phyloP scores from a whole-genome alignment of 2,113 vertebrate species.

The Dolichotis patagonum region DNA sequence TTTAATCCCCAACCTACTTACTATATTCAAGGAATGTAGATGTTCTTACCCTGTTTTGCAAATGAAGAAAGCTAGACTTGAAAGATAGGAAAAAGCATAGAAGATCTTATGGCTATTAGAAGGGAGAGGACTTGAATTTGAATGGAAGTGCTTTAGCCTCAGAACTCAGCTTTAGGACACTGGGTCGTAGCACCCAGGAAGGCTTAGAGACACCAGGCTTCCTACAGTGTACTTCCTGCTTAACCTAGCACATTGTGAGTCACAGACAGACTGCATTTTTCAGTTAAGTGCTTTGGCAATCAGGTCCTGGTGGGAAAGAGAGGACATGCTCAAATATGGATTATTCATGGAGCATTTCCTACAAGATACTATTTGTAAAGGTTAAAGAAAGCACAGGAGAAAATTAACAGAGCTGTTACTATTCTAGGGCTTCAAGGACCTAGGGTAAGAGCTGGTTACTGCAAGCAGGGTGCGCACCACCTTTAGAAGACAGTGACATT shows the following conservation, averaged over 20 bases:
- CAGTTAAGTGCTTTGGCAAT: too few relatives aligned
- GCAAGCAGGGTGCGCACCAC: not conserved
- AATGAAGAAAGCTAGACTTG: not conserved
- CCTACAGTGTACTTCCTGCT: too few relatives aligned
- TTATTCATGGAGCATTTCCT: not conserved
- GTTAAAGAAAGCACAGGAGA: not conserved
- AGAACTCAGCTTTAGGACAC: not conserved
- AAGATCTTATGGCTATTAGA: not conserved
- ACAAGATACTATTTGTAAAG: not conserved
- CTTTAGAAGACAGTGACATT: not conserved
- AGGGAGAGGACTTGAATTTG: not conserved
- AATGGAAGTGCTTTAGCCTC: not conserved
- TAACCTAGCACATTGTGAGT: rapidly evolving
- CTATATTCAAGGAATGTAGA: rapidly evolving
- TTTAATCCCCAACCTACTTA: not conserved
- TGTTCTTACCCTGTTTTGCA: not conserved
- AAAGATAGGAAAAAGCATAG: rapidly evolving
- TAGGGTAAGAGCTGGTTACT: rapidly evolving
- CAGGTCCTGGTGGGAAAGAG: not conserved
- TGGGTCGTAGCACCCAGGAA: not conserved
- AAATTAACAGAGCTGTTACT: not conserved
- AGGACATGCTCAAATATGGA: not conserved
- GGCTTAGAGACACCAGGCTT: rapidly evolving
- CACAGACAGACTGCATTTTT: not conserved
- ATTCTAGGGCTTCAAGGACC: rapidly evolving